These are phyloP conservation scores for Cephonodes hylas DNA, from an alignment of 2,888 invertebrate genomes.

Conservation along the genomic window DNA sequence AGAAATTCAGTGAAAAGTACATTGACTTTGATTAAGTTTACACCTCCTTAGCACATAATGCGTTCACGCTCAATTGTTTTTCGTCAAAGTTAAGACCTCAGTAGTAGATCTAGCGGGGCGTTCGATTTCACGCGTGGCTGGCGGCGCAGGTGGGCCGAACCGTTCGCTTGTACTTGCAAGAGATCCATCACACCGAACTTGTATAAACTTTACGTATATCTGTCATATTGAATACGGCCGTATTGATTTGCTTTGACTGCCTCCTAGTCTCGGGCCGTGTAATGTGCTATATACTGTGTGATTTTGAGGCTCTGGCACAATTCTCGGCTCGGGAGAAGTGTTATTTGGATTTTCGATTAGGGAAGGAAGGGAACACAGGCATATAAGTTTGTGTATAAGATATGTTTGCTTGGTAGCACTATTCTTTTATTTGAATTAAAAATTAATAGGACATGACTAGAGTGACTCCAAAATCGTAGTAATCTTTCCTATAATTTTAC, in stretches of 20 bases:
- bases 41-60: not conserved
- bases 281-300: too few species aligned
- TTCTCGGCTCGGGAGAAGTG: too few species aligned
- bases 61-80: conserved; percentile 8
- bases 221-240: not conserved
- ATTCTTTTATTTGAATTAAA: too few species aligned
- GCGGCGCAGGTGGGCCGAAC: not conserved
- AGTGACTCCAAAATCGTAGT: too few species aligned
- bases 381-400: too few species aligned
- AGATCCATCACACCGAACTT: not conserved
- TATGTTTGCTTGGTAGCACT: too few species aligned
- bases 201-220: not conserved
- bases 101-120: not conserved
- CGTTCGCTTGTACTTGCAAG: not conserved
- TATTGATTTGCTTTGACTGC: not conserved
- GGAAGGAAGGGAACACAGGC: too few species aligned
- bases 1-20: not conserved
- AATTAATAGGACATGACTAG: too few species aligned
- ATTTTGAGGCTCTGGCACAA: too few species aligned
- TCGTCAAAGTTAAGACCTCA: not conserved
- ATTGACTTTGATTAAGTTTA: not conserved
- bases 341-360: too few species aligned
- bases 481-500: too few species aligned
- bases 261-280: too few species aligned
- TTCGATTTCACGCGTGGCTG: conserved; percentile 14